A percentile compares a stretch with the other conserved stretches of the same genome.
These are phyloP conservation scores for Macroteleia sp. DNA, from an alignment of 2,888 invertebrate species.

Conservation along the genomic window DNA sequence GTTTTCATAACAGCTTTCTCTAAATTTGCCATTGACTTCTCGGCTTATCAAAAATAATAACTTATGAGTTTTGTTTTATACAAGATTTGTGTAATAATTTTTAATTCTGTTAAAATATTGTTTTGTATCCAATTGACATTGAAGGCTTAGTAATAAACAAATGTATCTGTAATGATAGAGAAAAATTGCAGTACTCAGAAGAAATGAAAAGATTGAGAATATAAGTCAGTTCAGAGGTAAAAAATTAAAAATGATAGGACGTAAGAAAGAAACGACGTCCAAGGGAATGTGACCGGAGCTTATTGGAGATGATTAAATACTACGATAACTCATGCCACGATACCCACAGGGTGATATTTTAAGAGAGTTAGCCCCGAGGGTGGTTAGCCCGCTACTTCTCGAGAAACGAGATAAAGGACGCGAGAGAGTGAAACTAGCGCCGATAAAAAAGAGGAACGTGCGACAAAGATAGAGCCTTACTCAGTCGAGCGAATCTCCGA, in stretches of 20 bases:
- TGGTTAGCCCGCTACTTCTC: constrained; percentile 50
- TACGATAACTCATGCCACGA: constrained; percentile 75
- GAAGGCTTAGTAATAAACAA: too few species aligned
- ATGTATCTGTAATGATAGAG: too few species aligned
- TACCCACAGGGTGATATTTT: constrained; percentile 76
- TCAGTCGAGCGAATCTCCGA: constrained; percentile 75
- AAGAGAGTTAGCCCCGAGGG: constrained; percentile 73
- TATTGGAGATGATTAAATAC: constrained; percentile 80
- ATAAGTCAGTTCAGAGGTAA: constrained; percentile 23
- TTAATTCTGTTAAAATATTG: too few species aligned
- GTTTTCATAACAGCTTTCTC: too few species aligned
- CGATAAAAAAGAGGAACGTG: constrained; percentile 39
- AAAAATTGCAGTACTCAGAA: constrained; percentile 10
- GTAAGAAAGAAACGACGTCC: constrained; percentile 45
- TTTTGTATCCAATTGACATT: too few species aligned
- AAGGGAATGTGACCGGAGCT: constrained; percentile 69
- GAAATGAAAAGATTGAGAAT: constrained; percentile 25
- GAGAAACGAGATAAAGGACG: constrained; percentile 44
- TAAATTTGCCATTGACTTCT: too few species aligned
- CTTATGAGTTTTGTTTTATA: too few species aligned
- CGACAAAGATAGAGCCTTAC: constrained; percentile 60
- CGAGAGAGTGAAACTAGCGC: constrained; percentile 28
- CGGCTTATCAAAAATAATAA: too few species aligned
- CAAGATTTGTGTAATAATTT: too few species aligned
- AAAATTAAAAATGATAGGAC: constrained; percentile 31